phyloP scores from a whole-genome alignment of 2,113 vertebrate species.

The Alexandromys fortis region DNA sequence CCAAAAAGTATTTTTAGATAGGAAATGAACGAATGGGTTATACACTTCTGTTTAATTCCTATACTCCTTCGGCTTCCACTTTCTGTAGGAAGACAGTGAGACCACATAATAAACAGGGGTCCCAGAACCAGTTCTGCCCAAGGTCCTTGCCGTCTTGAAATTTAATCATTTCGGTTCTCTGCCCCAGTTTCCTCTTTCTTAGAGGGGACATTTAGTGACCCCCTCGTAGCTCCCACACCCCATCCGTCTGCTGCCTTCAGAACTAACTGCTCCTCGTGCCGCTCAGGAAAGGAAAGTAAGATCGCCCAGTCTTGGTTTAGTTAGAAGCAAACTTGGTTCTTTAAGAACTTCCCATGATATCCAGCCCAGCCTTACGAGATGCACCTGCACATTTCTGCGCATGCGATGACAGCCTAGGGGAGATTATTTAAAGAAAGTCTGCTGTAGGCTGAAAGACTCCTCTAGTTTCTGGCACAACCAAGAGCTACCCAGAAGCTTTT shows the following conservation, averaged over 20 bases:
- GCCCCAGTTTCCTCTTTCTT: not conserved
- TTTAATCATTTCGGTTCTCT: not conserved
- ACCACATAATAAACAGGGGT: not conserved
- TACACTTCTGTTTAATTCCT: not conserved
- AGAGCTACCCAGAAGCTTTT: not conserved
- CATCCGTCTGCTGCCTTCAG: not conserved
- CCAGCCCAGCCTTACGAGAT: not conserved
- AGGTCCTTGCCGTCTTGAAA: not conserved
- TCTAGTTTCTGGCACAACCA: slow-evolving; percentile 39
- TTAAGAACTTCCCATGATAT: not conserved
- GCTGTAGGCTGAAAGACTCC: not conserved
- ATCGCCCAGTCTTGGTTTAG: not conserved
- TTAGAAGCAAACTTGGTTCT: not conserved
- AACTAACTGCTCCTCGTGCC: not conserved
- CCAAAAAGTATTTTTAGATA: not conserved
- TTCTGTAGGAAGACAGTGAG: not conserved
- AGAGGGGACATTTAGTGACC: not conserved
- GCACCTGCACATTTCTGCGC: not conserved
- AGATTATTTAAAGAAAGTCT: slow-evolving; percentile 56
- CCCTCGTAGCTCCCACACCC: not conserved
- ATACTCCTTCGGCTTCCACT: not conserved
- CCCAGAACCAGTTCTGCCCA: not conserved
- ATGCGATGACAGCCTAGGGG: not conserved
- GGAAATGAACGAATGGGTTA: not conserved
- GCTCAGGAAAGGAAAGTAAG: not conserved